These are phyloP conservation scores for Eumeta japonica DNA, from an alignment of 1,140 invertebrate species.

Conservation along the genomic window DNA sequence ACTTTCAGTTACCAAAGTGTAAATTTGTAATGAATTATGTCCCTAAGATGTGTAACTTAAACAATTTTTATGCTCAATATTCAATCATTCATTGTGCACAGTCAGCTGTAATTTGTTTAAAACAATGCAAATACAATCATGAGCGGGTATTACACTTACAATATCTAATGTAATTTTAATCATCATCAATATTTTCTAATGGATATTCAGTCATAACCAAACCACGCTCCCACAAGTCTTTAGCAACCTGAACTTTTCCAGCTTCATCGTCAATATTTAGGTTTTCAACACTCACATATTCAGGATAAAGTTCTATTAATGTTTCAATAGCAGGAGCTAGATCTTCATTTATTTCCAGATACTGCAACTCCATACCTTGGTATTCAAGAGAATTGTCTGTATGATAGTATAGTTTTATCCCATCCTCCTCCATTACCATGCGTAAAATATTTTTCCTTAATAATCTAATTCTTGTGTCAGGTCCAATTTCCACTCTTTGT, in stretches of 20 bases:
- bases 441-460: slow-evolving; percentile 70
- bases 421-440: slow-evolving; percentile 68
- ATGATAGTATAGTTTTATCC: slow-evolving; percentile 73
- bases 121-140: no score
- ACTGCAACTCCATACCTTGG: slow-evolving; percentile 77
- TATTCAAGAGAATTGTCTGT: slow-evolving; percentile 82
- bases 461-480: slow-evolving; percentile 69
- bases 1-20: no score
- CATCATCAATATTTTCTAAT: slow-evolving; percentile 37
- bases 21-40: no score
- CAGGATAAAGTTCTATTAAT: slow-evolving; percentile 74
- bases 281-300: slow-evolving; percentile 70
- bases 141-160: no score
- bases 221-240: slow-evolving; percentile 37
- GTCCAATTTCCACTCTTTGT: slow-evolving; percentile 65
- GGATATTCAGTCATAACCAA: slow-evolving; percentile 48
- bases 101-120: no score
- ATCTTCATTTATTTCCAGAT: slow-evolving; percentile 69
- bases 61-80: no score
- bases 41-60: no score
- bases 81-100: no score
- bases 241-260: slow-evolving; percentile 59
- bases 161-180: slow-evolving; percentile 24
- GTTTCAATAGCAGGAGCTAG: slow-evolving; percentile 68
- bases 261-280: slow-evolving; percentile 66